A percentile compares a stretch with the other conserved stretches of the same genome.
phyloP scores from a whole-genome alignment of 2,797 vertebrate species.

The Pagetopsis macropterus region DNA sequence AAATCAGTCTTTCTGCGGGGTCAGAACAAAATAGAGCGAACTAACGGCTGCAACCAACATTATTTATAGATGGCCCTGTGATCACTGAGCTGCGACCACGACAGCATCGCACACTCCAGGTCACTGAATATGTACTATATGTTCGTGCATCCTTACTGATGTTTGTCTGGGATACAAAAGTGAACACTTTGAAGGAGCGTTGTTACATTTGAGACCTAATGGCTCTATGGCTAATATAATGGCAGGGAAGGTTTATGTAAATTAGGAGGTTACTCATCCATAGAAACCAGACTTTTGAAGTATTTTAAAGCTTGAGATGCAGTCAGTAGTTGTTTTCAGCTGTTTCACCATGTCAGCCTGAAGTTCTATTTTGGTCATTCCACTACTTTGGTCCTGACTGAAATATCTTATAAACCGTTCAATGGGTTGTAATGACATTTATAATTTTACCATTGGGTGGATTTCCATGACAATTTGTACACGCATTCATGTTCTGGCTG shows the following conservation, averaged over 20 bases:
- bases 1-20: conserved; percentile 57
- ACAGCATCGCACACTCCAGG: conserved; percentile 33
- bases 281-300: not conserved
- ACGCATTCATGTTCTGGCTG: not conserved
- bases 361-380: not conserved
- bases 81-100: conserved; percentile 43
- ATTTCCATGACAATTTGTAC: not conserved
- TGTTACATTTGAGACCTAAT: not conserved
- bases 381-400: not conserved
- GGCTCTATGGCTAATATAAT: conserved; percentile 2
- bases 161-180: conserved; percentile 7
- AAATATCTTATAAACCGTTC: not conserved
- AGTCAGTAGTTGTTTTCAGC: not conserved
- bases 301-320: not conserved
- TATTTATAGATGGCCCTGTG: conserved; percentile 60
- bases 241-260: not conserved
- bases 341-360: no score
- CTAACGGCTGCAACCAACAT: conserved; percentile 35
- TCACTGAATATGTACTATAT: conserved; percentile 40
- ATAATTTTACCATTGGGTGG: not conserved
- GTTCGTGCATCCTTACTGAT: conserved; percentile 33
- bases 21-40: conserved; percentile 48
- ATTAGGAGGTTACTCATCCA: not conserved
- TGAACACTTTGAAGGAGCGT: conserved; percentile 7
- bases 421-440: not conserved